phyloP scores from a whole-genome alignment of 2,888 invertebrate species.

The Drosophila koepferae region DNA sequence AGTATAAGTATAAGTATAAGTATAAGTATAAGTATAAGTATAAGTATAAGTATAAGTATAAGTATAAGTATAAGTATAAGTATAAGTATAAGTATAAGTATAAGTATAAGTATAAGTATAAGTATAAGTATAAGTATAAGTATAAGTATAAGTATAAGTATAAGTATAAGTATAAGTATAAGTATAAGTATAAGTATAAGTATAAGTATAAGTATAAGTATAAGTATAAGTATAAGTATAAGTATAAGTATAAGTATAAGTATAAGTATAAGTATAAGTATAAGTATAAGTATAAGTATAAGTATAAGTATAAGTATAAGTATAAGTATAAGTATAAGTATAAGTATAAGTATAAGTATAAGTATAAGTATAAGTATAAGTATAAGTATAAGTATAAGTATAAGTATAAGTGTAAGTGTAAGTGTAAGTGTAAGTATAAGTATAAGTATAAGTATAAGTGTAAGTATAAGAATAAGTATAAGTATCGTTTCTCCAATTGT shows the following conservation, averaged over 20 bases:
- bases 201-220: constrained; percentile 2
- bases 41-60: constrained; percentile 2
- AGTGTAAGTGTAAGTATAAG: constrained; percentile 3
- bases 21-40: constrained; percentile 1
- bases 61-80: constrained; percentile 2
- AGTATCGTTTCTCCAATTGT: background rate
- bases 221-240: constrained; percentile 4
- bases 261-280: background rate
- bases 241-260: constrained; percentile 3
- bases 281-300: constrained; percentile 3
- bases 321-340: constrained; percentile 2
- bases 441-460: constrained; percentile 3
- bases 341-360: constrained; percentile 1
- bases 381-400: constrained; percentile 1
- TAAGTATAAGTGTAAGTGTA: constrained; percentile 2
- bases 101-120: constrained; percentile 4
- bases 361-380: constrained; percentile 2
- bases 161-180: constrained; percentile 4
- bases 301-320: constrained; percentile 4
- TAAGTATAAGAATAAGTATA: constrained; percentile 2
- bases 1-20: constrained; percentile 2
- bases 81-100: constrained; percentile 3
- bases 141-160: constrained; percentile 2
- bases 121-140: constrained; percentile 3
- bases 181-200: constrained; percentile 3